These are phyloP conservation scores for Brachylomia viminalis DNA, from an alignment of 2,888 invertebrate species.

Conservation along the genomic window DNA sequence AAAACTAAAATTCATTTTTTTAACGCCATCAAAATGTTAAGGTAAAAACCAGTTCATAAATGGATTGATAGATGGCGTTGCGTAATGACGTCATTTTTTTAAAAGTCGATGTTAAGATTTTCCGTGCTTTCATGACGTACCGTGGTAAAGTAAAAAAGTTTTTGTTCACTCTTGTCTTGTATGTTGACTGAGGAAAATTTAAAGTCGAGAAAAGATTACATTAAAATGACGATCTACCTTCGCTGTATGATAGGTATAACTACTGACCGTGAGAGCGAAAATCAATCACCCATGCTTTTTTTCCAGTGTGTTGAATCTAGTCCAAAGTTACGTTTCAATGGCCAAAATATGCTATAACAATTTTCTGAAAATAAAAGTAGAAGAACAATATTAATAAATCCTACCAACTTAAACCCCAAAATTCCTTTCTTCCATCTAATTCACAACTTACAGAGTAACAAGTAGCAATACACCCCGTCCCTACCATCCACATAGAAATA, in stretches of 20 bases:
- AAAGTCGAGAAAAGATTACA: no score
- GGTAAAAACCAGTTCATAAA: no score
- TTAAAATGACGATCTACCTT: not conserved
- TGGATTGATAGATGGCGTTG: no score
- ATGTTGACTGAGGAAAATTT: not conserved
- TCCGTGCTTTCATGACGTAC: no score
- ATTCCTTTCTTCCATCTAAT: constrained; percentile 15
- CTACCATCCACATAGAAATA: constrained; percentile 38
- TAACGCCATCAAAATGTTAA: no score
- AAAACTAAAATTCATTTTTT: no score
- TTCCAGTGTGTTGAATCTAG: not conserved
- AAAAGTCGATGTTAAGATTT: no score
- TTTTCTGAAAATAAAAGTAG: constrained; percentile 9
- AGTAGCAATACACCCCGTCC: constrained; percentile 42
- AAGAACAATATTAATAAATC: constrained; percentile 18
- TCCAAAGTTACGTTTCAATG: not conserved
- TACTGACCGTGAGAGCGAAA: no score
- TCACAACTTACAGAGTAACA: constrained; percentile 49
- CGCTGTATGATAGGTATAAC: not conserved
- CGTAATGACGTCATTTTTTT: no score
- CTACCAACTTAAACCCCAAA: not conserved
- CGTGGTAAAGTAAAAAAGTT: no score
- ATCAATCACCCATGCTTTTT: not conserved
- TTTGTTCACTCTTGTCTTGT: not conserved
- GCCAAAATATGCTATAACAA: not conserved